These are phyloP conservation scores for Parotia lawesii DNA, from an alignment of 2,113 vertebrate genomes.

Conservation along the genomic window DNA sequence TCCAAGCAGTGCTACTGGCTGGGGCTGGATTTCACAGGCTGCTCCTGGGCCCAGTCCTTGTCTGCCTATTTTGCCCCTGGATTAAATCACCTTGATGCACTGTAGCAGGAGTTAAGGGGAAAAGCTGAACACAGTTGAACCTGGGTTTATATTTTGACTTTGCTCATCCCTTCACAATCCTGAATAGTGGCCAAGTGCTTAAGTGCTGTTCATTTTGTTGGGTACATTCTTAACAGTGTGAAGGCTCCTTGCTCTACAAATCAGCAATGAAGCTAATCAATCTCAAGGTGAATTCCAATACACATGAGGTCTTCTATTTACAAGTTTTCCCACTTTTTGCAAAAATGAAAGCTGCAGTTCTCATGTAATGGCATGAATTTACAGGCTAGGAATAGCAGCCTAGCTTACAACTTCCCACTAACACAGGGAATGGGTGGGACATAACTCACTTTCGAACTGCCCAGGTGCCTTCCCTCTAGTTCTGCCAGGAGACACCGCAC, in stretches of 20 bases:
- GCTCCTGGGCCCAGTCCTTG: background rate
- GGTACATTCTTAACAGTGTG: background rate
- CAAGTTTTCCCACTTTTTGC: background rate
- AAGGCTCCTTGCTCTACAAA: background rate
- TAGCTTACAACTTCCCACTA: background rate
- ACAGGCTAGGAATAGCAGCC: background rate
- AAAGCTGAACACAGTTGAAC: background rate
- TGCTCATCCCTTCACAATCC: background rate
- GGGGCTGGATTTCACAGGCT: background rate
- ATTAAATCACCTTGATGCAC: background rate
- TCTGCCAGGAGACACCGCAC: background rate
- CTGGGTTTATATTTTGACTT: background rate
- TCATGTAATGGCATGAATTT: background rate
- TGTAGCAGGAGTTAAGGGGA: background rate
- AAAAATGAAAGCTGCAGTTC: background rate
- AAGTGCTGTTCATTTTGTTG: background rate
- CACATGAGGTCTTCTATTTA: background rate
- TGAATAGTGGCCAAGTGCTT: background rate
- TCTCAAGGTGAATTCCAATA: background rate
- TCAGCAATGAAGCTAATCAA: background rate
- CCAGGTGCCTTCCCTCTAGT: background rate
- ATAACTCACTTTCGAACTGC: background rate
- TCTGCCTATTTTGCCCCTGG: background rate
- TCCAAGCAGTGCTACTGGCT: background rate
- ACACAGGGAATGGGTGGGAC: background rate